These are phyloP conservation scores for Poecilia latipinna DNA, from an alignment of 2,113 vertebrate species.

Conservation along the genomic window DNA sequence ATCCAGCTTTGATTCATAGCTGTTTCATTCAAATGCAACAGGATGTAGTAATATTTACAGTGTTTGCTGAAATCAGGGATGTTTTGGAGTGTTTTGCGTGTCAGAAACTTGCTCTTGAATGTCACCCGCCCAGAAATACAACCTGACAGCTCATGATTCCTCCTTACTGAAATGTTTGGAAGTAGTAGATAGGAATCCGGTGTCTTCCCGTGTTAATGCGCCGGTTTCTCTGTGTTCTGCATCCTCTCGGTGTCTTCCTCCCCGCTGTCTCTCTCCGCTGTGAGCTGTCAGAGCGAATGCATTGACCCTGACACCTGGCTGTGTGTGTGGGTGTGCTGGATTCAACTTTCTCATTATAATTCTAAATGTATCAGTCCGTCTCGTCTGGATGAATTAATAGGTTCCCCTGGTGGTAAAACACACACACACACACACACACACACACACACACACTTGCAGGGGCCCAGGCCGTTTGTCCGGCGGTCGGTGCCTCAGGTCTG, in stretches of 20 bases:
- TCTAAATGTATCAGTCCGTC: slow-evolving; percentile 58
- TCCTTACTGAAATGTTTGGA: neutral
- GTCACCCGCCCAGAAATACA: neutral
- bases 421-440: slow-evolving; percentile 18
- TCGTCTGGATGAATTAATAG: slow-evolving; percentile 62
- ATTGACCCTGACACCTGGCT: slow-evolving; percentile 20
- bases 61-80: neutral
- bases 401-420: slow-evolving; percentile 41
- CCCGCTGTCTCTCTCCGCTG: slow-evolving; percentile 10
- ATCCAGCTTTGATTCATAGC: neutral
- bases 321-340: neutral
- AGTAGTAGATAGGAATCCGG: slow-evolving; percentile 12
- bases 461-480: slow-evolving; percentile 42
- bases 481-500: slow-evolving; percentile 34
- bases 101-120: neutral
- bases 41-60: neutral
- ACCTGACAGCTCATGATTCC: neutral
- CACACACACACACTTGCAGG: slow-evolving; percentile 15
- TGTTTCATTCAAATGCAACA: neutral
- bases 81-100: neutral
- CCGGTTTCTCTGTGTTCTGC: neutral
- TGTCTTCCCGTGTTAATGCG: neutral
- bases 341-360: slow-evolving; percentile 59
- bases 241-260: neutral
- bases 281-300: slow-evolving; percentile 45